phyloP scores from a whole-genome alignment of 37 sponge, comb jelly and placozoan species.

The Cliona cf. orientalis region DNA sequence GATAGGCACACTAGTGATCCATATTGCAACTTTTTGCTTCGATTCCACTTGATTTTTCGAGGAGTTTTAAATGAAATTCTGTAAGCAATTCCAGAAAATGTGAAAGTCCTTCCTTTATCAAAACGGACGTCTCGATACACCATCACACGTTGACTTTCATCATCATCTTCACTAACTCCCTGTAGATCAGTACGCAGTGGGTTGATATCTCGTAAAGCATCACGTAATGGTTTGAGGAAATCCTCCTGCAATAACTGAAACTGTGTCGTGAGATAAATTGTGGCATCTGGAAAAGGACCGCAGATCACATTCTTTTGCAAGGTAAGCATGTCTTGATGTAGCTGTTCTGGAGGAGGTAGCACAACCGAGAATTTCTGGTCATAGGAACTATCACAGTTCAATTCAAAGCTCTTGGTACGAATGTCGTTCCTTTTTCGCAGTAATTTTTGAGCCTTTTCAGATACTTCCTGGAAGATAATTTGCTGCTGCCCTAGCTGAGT shows the following conservation, averaged over 20 bases:
- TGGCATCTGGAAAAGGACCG: slow-evolving; percentile 63
- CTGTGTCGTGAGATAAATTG: slow-evolving; percentile 83
- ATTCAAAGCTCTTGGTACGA: too few species aligned
- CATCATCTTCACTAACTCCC: slow-evolving; percentile 53
- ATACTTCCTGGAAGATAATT: too few species aligned
- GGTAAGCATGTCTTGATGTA: slow-evolving; percentile 33
- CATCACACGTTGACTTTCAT: slow-evolving; percentile 51
- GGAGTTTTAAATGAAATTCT: slow-evolving; percentile 19
- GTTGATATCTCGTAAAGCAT: slow-evolving; percentile 61
- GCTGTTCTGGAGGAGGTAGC: too few species aligned
- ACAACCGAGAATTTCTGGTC: too few species aligned
- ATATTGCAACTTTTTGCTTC: slow-evolving; percentile 41
- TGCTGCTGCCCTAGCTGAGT: too few species aligned
- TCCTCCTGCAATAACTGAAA: slow-evolving; percentile 90
- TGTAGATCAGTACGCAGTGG: slow-evolving; percentile 23
- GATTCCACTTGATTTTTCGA: slow-evolving; percentile 54
- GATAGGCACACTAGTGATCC: slow-evolving; percentile 73
- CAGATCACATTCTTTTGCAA: slow-evolving; percentile 59
- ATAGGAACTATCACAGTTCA: too few species aligned
- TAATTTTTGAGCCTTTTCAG: too few species aligned
- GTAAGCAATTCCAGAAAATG: too few species aligned
- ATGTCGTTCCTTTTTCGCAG: too few species aligned
- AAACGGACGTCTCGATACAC: slow-evolving; percentile 57
- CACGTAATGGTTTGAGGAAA: slow-evolving; percentile 83
- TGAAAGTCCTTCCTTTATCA: slow-evolving; percentile 51